Evolutionary conservation across 2,113 vertebrate species (phyloP), one percentile per base, ranked within the genome.

Genomic region (Otus sunia): DNA sequence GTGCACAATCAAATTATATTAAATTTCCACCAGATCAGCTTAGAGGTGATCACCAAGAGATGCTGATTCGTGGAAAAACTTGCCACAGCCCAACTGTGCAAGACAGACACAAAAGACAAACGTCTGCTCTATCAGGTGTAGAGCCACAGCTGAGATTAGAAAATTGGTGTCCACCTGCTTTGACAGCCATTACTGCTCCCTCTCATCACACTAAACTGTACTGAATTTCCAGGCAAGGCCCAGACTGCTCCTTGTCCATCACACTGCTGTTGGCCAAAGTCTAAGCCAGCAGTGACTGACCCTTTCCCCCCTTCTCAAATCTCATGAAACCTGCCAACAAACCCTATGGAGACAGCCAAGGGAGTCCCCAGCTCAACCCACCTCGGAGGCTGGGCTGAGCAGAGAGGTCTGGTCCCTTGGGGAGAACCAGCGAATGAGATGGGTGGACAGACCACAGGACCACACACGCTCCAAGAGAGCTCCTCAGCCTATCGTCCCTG

Each of bases 351-450:
- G 62, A 53, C 32, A 71, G 59, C 29, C 37, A 50, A 2, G 15
- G 37, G 1, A 62, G 39, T 15, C 21, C 21, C 68, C 52, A 71
- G 41, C 15, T 52, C 73, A 78, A 18, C 12, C 10, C 34, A 2
- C 12, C 37, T 49, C 0, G 0, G 47, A n/a, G 55, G 32, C 22
- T 47, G 50, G 62, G 47, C 15, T 1, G 2, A 68, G 34, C 5
- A 2, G 34, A 58, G 59, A 64, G n/a, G 34, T 45, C 37, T 47
- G 17, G 5, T 11, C 5, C 26, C 59, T 23, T 56, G 55, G 43
- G 32, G 87, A 27, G 5, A 45, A 36, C 2, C 53, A 55, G 45
- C 0, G 10, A 68, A 41, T n/a, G 39, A 69, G 37, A 56, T 9
- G 12, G 21, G 22, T 30, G 60, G 39, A 26, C 63, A 88, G 43